Evolutionary conservation across 2,888 invertebrate genomes (phyloP), one percentile per base, ranked within the genome.

Genomic region (Andrena minutula): DNA sequence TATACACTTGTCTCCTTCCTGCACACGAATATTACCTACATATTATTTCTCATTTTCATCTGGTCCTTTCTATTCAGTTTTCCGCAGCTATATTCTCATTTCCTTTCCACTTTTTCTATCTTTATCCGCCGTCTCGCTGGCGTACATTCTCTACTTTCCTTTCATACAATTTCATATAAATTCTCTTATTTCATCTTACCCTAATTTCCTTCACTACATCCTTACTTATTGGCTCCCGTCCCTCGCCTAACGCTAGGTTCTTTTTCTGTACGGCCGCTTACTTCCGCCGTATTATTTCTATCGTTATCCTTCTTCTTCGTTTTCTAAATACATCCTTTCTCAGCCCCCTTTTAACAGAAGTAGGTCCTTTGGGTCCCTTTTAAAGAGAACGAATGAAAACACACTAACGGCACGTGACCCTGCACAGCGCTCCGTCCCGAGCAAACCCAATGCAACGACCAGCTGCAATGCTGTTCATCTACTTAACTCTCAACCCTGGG

Each of bases 361-460:
- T 10, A 10, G 35, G 35, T 10, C 10, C 35, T 35, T 35, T 10
- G 35, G 35, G 10, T 35, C 10, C 35, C 35, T 35, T 35, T 35
- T 35, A 35, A 35, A 35, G 35, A 10, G 86, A 76, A 63, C 80
- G 77, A 83, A 80, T 56, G 72, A 58, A 88, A 85, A 82, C 80
- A 73, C 61, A 35, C 35, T 61, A 65, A 85, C 82, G 78, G 79
- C 64, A 60, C 16, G 70, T 75, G 71, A 70, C 78, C 20, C 58
- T 60, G 79, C 75, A 35, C 64, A 63, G 66, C 66, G 81, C 76
- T 80, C 81, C 78, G 82, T 75, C 83, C 84, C 82, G 63, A 83
- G 68, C 84, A 73, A 79, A 77, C 72, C 65, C 61, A 32, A 12
- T 20, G 70, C 10, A 63, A n/a, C 53, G 53, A 49, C 53, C 47